Base-by-base conservation (phyloP, 2,888 invertebrate species). In the Shargacucullia verbasci region DNA sequence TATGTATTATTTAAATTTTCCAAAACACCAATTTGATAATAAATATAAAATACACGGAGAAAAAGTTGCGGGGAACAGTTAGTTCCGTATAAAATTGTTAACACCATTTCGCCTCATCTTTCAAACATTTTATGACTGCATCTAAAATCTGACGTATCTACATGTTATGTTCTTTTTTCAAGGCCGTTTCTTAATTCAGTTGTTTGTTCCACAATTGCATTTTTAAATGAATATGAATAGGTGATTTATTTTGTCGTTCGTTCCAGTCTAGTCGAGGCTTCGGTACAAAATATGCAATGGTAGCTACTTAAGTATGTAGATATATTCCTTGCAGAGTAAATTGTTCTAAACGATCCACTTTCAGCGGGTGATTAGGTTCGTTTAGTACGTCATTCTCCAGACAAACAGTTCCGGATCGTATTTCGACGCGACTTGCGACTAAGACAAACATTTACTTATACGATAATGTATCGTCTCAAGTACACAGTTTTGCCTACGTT, bases 311-410 rank as follows among this genome's bases (percentile, higher is more conserved):
- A 7, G 29, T 29, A 9, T 29, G 14, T 29, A 48, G 34, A 64
- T 50, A 33, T 34, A 29, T 55, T 35, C 46, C 38, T 40, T 40
- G 20, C 45, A 31, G 52, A 53, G 55, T 49, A 62, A 44, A 70
- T 73, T 59, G 59, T 48, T 46, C 41, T 43, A 53, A 57, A 65
- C 54, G 59, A 59, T 50, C 48, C 49, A 56, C 41, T 57, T 73
- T 56, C 40, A 68, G 43, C 33, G 47, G 15, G 9, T 54, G 39
- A 63, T 73, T 63, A 46, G 39, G 38, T 46, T 50, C 48, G 11
- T 65, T 58, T 48, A 61, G 29, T 37, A 41, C 49, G 40, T 52
- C 45, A 35, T 37, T 33, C 25, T 61, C 27, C 44, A 62, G 54
- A 59, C 41, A 39, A 40, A 55, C 38, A 56, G 12, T 41, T 39